phyloP scores from a whole-genome alignment of 1,140 invertebrate species.

The Halyomorpha halys region DNA sequence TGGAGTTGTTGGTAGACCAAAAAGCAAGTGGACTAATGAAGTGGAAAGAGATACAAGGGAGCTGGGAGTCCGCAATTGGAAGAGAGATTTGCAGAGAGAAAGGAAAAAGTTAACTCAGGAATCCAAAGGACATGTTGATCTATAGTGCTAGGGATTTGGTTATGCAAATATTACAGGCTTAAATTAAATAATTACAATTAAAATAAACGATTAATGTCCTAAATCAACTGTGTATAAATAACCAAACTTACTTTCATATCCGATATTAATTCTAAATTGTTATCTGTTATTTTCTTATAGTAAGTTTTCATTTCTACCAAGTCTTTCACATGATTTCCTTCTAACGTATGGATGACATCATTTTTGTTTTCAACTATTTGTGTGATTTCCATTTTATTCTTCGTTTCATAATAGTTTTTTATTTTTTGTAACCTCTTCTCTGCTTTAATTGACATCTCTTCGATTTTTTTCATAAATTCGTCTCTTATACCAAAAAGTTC shows the following conservation, averaged over 20 bases:
- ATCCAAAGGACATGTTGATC: too few relatives aligned
- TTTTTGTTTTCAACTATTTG: conserved; percentile 87
- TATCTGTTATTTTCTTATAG: conserved; percentile 86
- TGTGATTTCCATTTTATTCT: conserved; percentile 64
- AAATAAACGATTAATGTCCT: conserved; percentile 2
- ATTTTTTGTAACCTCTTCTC: conserved; percentile 65
- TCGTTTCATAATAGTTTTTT: conserved; percentile 60
- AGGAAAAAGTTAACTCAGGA: too few relatives aligned
- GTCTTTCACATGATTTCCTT: conserved; percentile 70
- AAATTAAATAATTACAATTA: conserved; percentile 10
- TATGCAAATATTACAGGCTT: background rate
- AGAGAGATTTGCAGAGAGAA: too few relatives aligned
- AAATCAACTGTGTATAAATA: background rate
- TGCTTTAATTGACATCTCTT: conserved; percentile 69
- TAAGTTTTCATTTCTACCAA: conserved; percentile 85
- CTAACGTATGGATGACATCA: conserved; percentile 66
- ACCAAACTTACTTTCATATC: conserved; percentile 52
- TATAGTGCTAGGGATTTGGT: too few relatives aligned
- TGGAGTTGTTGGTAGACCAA: too few relatives aligned
- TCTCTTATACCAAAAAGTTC: conserved; percentile 53
- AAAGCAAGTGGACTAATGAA: too few relatives aligned
- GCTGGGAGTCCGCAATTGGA: too few relatives aligned
- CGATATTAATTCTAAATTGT: conserved; percentile 75
- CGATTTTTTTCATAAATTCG: conserved; percentile 61
- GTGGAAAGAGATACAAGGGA: too few relatives aligned